phyloP scores from a whole-genome alignment of 2,113 vertebrate species.

The Tyrannus savana region DNA sequence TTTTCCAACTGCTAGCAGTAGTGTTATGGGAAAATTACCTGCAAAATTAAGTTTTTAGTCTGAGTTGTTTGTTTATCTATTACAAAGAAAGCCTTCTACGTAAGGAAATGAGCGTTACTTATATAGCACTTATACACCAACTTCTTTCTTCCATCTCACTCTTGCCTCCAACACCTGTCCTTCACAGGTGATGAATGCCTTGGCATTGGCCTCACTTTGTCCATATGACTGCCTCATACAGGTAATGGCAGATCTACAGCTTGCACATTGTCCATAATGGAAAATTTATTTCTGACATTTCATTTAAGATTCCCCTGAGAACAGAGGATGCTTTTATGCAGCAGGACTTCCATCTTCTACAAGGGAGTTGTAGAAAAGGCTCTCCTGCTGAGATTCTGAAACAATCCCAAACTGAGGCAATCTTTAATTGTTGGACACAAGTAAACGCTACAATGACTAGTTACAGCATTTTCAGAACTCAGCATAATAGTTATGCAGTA shows the following conservation, averaged over 20 bases:
- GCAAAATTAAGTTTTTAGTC: slow-evolving; percentile 29
- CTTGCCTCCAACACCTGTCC: neutral
- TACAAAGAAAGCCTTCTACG: neutral
- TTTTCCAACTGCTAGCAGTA: slow-evolving; percentile 1
- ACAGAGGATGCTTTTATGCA: neutral
- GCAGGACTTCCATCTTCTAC: neutral
- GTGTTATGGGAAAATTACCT: neutral
- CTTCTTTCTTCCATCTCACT: neutral
- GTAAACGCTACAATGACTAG: slow-evolving; percentile 6
- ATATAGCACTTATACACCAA: neutral
- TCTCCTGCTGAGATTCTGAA: neutral
- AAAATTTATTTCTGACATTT: neutral
- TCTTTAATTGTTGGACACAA: slow-evolving; percentile 50
- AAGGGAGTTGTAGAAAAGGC: neutral
- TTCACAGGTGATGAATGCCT: neutral
- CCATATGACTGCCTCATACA: neutral
- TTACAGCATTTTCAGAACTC: slow-evolving; percentile 32
- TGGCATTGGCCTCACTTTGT: neutral
- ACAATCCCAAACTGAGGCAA: neutral
- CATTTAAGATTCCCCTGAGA: neutral
- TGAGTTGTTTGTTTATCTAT: neutral
- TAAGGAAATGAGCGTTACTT: neutral
- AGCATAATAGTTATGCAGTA: slow-evolving; percentile 27
- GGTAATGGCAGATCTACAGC: neutral
- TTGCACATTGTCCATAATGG: neutral